phyloP scores from a whole-genome alignment of 1,140 invertebrate genomes.

The Drosophila parvula region DNA sequence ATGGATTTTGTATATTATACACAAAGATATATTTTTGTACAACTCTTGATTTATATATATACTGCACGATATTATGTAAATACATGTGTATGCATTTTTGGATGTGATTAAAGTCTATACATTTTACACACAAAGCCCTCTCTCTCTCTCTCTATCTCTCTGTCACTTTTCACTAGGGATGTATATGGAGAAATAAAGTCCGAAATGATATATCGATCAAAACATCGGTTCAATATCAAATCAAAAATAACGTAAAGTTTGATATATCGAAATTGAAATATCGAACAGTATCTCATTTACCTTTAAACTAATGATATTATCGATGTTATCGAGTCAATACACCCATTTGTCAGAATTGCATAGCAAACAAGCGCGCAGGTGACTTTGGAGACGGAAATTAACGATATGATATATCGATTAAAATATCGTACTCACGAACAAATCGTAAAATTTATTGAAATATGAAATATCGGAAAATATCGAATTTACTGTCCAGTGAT shows the following conservation, averaged over 20 bases:
- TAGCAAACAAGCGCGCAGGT: too few species aligned
- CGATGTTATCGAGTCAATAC: too few species aligned
- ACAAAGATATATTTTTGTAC: constrained; percentile 66
- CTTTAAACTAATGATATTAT: too few species aligned
- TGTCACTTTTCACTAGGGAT: constrained; percentile 30
- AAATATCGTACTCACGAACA: too few species aligned
- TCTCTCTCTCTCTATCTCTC: constrained; percentile 12
- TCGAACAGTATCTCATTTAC: too few species aligned
- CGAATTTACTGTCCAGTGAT: not conserved
- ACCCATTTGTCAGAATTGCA: too few species aligned
- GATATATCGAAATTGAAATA: not conserved
- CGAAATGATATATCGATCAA: too few species aligned
- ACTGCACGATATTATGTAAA: constrained; percentile 73
- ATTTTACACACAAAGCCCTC: constrained; percentile 27
- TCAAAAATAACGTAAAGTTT: not conserved
- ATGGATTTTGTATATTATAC: constrained; percentile 39
- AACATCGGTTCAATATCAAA: not conserved
- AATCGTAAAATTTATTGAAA: not conserved
- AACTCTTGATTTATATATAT: constrained; percentile 53
- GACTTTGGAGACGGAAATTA: too few species aligned
- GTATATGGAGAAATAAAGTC: not conserved
- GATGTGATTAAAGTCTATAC: constrained; percentile 65
- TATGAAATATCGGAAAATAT: not conserved
- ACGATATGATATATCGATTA: too few species aligned
- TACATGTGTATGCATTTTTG: constrained; percentile 68